Evolutionary conservation across 2,797 vertebrate species (phyloP), one percentile per base, ranked within the genome.

Genomic region (Myripristis jacobus): DNA sequence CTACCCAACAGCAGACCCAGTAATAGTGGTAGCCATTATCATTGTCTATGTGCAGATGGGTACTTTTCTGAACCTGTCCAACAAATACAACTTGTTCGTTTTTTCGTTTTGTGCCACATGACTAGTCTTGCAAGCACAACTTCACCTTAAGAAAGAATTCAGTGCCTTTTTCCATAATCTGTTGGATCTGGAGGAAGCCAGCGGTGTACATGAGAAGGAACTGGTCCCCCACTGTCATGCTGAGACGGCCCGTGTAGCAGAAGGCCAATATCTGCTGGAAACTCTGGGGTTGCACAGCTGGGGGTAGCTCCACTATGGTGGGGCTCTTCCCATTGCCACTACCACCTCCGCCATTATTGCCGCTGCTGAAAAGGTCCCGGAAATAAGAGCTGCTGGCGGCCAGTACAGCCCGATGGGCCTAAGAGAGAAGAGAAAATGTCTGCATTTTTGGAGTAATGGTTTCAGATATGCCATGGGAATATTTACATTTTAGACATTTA

Each of bases 101-200:
- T n/a, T n/a, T n/a, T 24, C 8, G 3, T 22, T 46, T 46, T 46
- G 57, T 11, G 7, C 58, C 22, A 27, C 7, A 15, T 22, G 15
- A 31, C 13, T 21, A 12, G 18, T 96, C 61, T 93, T 94, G 87
- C 27, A 29, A n/a, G n/a, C n/a, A n/a, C n/a, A n/a, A n/a, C n/a
- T n/a, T n/a, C n/a, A 98, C 97, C 95, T 98, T 98, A 67, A 98
- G 95, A 93, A 98, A 98, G 89, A 98, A 98, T 92, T 98, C 97
- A 0, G 97, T 98, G 82, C 96, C 97, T 69, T 98, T 97, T 92
- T 98, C 97, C 96, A 98, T 98, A 91, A 98, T 98, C 92, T 98
- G 96, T 83, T 98, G 97, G 92, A 98, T 98, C 94, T 98, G 97
- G 85, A 98, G 94, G 91, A 98, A 98, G 47, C 97, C 97, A 0